Conservation (phyloP, 2,888 invertebrate species). For the Drosophila diplacantha region DNA sequence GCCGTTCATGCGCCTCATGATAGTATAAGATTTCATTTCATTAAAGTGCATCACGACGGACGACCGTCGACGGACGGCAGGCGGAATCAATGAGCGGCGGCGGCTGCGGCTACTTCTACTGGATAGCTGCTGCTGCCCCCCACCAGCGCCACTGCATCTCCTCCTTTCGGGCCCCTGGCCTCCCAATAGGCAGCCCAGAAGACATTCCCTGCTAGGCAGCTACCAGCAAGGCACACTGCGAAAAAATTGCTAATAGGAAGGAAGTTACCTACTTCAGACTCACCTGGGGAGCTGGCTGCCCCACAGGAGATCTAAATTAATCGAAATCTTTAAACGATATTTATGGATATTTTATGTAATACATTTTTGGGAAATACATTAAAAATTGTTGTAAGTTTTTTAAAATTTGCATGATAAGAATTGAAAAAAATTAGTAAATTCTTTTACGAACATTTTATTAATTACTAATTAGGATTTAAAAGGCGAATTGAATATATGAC, state of each 20-base stretch:
- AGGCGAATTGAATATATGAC: too few species aligned
- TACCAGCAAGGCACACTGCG: conserved; percentile 36
- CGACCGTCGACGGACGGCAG: conserved; percentile 55
- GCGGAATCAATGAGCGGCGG: conserved; percentile 64
- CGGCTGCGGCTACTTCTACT: conserved; percentile 21
- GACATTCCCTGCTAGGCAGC: conserved; percentile 47
- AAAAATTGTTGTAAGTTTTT: too few species aligned
- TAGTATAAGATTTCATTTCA: conserved; percentile 78
- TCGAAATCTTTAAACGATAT: background rate
- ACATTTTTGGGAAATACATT: too few species aligned
- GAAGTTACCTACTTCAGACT: background rate
- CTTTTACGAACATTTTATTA: too few species aligned
- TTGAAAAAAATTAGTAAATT: too few species aligned
- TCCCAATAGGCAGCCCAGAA: conserved; percentile 7
- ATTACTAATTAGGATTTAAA: too few species aligned
- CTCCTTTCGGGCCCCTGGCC: background rate
- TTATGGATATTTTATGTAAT: background rate
- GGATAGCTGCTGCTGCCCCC: conserved; percentile 43
- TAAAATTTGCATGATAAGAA: too few species aligned
- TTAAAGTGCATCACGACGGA: conserved; percentile 78
- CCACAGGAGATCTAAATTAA: background rate
- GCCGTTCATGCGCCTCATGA: conserved; percentile 70
- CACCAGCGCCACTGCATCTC: conserved; percentile 8
- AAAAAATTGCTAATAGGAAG: background rate
- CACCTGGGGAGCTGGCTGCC: background rate